Evolutionary conservation across 2,797 vertebrate genomes (phyloP), one percentile per base, ranked within the genome.

Genomic region (Austrolebias charrua): DNA sequence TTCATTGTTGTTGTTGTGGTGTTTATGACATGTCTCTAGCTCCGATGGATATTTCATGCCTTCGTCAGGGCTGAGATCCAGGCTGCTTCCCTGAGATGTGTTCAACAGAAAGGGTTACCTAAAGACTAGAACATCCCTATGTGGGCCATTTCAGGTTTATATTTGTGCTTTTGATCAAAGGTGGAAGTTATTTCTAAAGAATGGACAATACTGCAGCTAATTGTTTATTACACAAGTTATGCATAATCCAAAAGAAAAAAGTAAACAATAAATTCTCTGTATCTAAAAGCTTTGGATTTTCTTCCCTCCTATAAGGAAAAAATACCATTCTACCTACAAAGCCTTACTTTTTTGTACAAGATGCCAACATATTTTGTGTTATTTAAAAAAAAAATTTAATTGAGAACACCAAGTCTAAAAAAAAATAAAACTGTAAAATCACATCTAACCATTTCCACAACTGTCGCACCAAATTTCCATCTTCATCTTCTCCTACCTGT

Each of bases 81-180:
- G 93, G 92, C 92, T 94, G 93, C 93, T 93, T 92, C 92, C 93
- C 92, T 91, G 92, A 92, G 86, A 86, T 88, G 80, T 76, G 80
- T 84, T 81, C 55, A 80, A 84, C 79, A 86, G 72, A 81, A 84
- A 69, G 74, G 68, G 65, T 61, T 67, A 73, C 68, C 73, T 56
- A 71, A 77, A 71, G 62, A 75, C 55, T 68, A 15, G 11, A 40
- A 40, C 11, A 11, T 40, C 38, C 4, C 78, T 45, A 59, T 42
- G 49, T 63, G 54, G 64, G 77, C 61, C 60, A 65, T 44, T 35
- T 31, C 59, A 28, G 55, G 56, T 59, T 73, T 66, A 63, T 38
- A 24, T 66, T 89, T 89, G 86, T 90, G 87, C 90, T 90, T 90
- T 85, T 70, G 59, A 79, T 78, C 57, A 52, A 48, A 66, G 68